Base-by-base conservation (phyloP, 2,888 invertebrate species). In the Lithophane semibrunnea region DNA sequence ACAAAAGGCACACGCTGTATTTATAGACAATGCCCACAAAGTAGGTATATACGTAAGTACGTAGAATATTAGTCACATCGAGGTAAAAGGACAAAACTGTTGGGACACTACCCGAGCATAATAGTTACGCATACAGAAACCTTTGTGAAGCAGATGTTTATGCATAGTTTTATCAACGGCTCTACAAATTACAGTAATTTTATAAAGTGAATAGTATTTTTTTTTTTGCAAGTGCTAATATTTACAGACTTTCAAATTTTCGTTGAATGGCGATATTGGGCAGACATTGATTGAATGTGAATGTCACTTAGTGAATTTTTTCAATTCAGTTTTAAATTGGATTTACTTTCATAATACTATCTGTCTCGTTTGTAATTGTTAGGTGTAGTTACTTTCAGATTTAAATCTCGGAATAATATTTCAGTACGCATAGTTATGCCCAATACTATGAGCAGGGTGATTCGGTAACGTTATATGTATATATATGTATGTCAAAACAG, bases 1-100 rank as follows among this genome's bases (percentile, higher is more conserved):
- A 91, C 90, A 90, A 92, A 89, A 90, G 90, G 85, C 86, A 80
- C 85, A 80, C 77, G 77, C 71, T 65, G 82, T 90, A 91, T 92
- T 91, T 89, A 91, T 92, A 91, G 87, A 88, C 85, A 85, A 87
- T 85, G 80, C 72, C 80, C 76, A 77, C 83, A 87, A 82, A 85
- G 82, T 85, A 86, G 82, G 74, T 79, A 83, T 67, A 65, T 77
- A 84, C 76, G 61, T 67, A 68, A 42, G 49, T 72, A 73, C 60
- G 75, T 76, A 76, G 73, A 86, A 80, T 84, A 83, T 84, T 87
- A 87, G 86, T 88, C 89, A 86, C 78, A 74, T 85, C 75, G 82
- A 85, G 82, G 89, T 88, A 88, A 90, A 83, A 79, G 82, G 82
- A 87, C 86, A 80, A 73, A 81, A 84, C 86, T 83, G 87, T 80